Evolutionary conservation across 2,888 invertebrate genomes (phyloP).

Genomic region (Acleris sparsana): DNA sequence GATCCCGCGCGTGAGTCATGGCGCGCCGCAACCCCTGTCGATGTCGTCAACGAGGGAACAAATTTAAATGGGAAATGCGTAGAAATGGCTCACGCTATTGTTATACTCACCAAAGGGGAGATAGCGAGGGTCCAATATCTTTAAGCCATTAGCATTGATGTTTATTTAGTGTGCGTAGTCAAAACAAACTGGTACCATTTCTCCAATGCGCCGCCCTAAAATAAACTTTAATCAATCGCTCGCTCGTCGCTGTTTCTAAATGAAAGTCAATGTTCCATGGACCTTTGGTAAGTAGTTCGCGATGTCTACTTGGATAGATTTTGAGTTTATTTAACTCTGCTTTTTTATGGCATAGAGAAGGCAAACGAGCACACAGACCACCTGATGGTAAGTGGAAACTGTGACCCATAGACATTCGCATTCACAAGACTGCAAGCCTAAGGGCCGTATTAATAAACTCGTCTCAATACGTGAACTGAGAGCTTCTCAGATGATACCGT

Average conservation of each 20-base stretch:
- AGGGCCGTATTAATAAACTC: too few species aligned
- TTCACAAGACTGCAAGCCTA: too few species aligned
- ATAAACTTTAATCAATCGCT: conserved; percentile 42
- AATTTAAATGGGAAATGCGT: conserved; percentile 79
- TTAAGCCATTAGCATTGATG: conserved; percentile 69
- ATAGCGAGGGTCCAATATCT: conserved; percentile 68
- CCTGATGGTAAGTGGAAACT: too few species aligned
- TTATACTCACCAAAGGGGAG: conserved; percentile 69
- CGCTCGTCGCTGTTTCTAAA: conserved; percentile 9
- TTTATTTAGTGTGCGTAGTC: conserved; percentile 72
- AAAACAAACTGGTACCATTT: conserved; percentile 58
- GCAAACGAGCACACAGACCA: too few species aligned
- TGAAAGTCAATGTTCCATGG: conserved; percentile 21
- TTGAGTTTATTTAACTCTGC: neutral
- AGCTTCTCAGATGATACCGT: too few species aligned
- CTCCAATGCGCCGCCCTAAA: conserved; percentile 40
- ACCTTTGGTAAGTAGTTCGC: neutral
- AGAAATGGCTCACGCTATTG: conserved; percentile 79
- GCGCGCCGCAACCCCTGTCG: conserved; percentile 50
- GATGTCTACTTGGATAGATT: conserved; percentile 6
- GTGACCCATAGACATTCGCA: too few species aligned
- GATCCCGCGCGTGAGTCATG: conserved; percentile 28
- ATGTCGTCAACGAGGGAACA: conserved; percentile 74
- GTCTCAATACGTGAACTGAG: too few species aligned
- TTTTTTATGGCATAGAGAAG: too few species aligned